These are phyloP conservation scores for Pachyrhynchus sulphureomaculatus DNA, from an alignment of 1,140 invertebrate genomes.

Conservation along the genomic window DNA sequence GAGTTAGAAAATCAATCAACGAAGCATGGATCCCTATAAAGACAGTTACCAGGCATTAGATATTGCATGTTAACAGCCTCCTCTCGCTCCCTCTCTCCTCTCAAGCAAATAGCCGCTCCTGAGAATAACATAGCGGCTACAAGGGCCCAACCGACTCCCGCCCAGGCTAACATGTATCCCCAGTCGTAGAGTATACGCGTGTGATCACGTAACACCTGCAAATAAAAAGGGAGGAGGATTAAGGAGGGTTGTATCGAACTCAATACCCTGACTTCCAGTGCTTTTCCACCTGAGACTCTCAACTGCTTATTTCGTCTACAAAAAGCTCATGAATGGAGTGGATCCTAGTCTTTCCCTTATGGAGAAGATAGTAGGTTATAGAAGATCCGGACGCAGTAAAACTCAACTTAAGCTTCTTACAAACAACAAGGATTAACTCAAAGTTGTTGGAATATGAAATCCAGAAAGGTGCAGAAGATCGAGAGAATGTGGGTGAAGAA, in stretches of 20 bases:
- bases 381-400: too few relatives aligned
- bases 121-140: constrained; percentile 89
- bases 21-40: neutral
- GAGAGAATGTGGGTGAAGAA: too few relatives aligned
- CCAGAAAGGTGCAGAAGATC: too few relatives aligned
- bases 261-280: neutral
- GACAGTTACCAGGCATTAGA: constrained; percentile 87
- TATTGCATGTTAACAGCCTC: constrained; percentile 96
- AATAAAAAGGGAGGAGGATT: constrained; percentile 22
- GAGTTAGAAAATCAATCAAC: neutral
- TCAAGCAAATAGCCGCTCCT: constrained; percentile 87
- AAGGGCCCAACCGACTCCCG: constrained; percentile 85
- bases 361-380: too few relatives aligned
- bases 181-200: constrained; percentile 88
- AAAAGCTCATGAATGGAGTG: too few relatives aligned
- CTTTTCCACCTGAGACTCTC: too few relatives aligned
- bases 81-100: constrained; percentile 88
- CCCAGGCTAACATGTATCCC: constrained; percentile 95
- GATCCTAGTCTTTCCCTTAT: too few relatives aligned
- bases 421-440: too few relatives aligned
- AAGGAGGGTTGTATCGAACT: constrained; percentile 4
- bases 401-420: too few relatives aligned
- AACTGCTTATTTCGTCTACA: too few relatives aligned
- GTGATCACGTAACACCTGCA: constrained; percentile 82
- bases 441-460: too few relatives aligned